These are phyloP conservation scores for Drosophila kanekoi DNA, from an alignment of 2,888 invertebrate genomes.

Conservation along the genomic window DNA sequence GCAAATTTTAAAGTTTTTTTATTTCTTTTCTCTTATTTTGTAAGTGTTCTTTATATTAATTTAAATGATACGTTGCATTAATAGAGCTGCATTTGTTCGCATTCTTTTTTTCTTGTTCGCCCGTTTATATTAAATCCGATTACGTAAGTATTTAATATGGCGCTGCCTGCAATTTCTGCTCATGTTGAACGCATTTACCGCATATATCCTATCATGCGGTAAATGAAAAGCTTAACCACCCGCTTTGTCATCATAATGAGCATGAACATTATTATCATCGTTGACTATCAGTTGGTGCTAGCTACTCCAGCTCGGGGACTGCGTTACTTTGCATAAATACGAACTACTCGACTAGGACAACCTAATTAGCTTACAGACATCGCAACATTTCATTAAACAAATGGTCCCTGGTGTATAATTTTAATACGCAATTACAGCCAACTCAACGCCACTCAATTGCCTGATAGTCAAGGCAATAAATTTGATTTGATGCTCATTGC, in stretches of 20 bases:
- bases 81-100: no score
- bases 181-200: constrained; percentile 14
- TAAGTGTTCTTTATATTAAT: no score
- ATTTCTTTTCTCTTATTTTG: no score
- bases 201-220: constrained; percentile 33
- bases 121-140: background rate
- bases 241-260: constrained; percentile 21
- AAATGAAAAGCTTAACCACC: constrained; percentile 45
- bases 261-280: constrained; percentile 8
- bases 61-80: no score
- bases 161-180: background rate
- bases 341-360: constrained; percentile 42
- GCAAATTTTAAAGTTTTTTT: no score
- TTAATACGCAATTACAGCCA: constrained; percentile 77
- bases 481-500: constrained; percentile 63
- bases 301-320: background rate
- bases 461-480: constrained; percentile 70
- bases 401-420: constrained; percentile 75
- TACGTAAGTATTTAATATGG: constrained; percentile 4
- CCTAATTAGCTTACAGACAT: constrained; percentile 71
- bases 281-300: constrained; percentile 25
- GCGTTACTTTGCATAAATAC: constrained; percentile 41
- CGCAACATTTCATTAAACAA: constrained; percentile 77
- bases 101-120: no score
- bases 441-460: constrained; percentile 74